Base-by-base conservation (phyloP, 2,797 vertebrate species). In the Molossus molossus region DNA sequence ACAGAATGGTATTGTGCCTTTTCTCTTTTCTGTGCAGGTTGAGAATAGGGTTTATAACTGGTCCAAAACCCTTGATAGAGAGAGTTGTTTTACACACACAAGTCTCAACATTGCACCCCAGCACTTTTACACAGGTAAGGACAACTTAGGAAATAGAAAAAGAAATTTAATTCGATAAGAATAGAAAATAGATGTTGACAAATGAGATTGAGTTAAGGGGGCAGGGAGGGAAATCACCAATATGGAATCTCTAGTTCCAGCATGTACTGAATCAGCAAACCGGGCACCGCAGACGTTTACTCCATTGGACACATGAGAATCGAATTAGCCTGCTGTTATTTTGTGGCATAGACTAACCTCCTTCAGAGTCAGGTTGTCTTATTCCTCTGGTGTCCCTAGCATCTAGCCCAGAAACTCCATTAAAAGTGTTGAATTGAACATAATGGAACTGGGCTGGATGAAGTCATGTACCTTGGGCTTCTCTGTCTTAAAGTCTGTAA, bases 21-120 rank as follows among this genome's bases (percentile, higher is more conserved):
- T 97, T 96, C 69, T 96, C 72, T 92, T 96, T 87, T 92, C 27
- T 1, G 21, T 83, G 14, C 85, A 99, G 99, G 33, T 97, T 99
- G 97, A 99, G 99, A 98, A 98, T 99, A 12, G 99, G 99, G 29
- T 99, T 99, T 94, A 95, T 99, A 91, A 99, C 99, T 0, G 99
- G 99, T 20, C 99, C 99, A 7, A 99, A 99, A 97, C 98, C 99
- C 2, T 98, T 99, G 73, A 98, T 99, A 0, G 98, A 99, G 92
- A 98, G 98, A 97, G 97, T 99, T 96, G 97, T 99, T 97, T 98
- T 99, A 25, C 99, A 99, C 97, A 99, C 99, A 81, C 99, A 99
- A 97, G 98, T 99, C 77, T 99, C 99, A 9, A 99, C 99, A 0
- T 97, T 99, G 98, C 99, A 99, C 94, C 98, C 99, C 4, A 99